Conservation (phyloP, 2,888 invertebrate species). For the Xestia xanthographa region DNA sequence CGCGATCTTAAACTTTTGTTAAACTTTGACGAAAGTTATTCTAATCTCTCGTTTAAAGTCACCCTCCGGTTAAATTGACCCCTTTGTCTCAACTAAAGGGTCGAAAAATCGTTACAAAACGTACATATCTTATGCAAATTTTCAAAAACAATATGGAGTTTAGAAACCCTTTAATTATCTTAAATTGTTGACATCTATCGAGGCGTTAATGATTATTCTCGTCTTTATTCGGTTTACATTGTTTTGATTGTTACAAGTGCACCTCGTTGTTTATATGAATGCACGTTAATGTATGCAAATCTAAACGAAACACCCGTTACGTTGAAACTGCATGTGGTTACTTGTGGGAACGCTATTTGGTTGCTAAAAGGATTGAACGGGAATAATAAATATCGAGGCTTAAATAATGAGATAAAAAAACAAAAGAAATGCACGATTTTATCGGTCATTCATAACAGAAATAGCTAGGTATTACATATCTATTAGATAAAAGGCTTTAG, state of each 20-base stretch:
- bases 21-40: not conserved
- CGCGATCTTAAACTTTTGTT: not conserved
- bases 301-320: conserved; percentile 72
- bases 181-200: conserved; percentile 75
- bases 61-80: conserved; percentile 18
- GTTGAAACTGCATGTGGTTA: conserved; percentile 71
- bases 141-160: conserved; percentile 71
- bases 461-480: conserved; percentile 1
- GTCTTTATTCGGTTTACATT: conserved; percentile 66
- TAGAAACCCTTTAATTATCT: conserved; percentile 73
- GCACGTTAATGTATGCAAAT: conserved; percentile 79
- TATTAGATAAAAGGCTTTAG: conserved; percentile 12
- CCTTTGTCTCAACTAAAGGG: conserved; percentile 57
- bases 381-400: conserved; percentile 18
- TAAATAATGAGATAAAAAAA: not conserved
- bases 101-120: conserved; percentile 61
- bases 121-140: conserved; percentile 69
- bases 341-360: conserved; percentile 73
- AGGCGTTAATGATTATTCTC: conserved; percentile 79
- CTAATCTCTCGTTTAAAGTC: conserved; percentile 13
- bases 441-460: conserved; percentile 37
- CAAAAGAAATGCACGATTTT: conserved; percentile 1
- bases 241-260: conserved; percentile 84
- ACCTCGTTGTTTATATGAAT: conserved; percentile 63
- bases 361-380: conserved; percentile 65